phyloP scores from a whole-genome alignment of 2,113 vertebrate species.

The Emydura subglobosa region DNA sequence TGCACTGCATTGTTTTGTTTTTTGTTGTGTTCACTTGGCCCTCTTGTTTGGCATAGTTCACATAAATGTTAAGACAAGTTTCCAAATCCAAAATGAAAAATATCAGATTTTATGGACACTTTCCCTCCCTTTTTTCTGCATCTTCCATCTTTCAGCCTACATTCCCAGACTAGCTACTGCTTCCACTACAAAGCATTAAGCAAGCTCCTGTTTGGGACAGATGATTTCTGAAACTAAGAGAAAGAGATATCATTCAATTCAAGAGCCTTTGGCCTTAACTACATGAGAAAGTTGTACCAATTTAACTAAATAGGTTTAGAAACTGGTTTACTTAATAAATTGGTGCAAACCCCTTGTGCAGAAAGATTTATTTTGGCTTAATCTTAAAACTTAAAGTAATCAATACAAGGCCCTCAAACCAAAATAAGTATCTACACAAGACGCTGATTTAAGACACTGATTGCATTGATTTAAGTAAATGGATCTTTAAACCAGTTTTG shows the following conservation, averaged over 20 bases:
- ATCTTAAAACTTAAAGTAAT: not conserved
- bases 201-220: not conserved
- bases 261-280: not conserved
- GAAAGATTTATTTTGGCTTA: conserved; percentile 1
- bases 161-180: not conserved
- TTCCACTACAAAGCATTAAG: not conserved
- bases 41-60: not conserved
- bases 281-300: not conserved
- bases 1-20: not conserved
- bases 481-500: conserved; percentile 38
- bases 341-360: conserved; percentile 15
- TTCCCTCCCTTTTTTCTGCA: not conserved
- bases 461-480: not conserved
- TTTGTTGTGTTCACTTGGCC: not conserved
- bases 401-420: conserved; percentile 9
- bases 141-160: not conserved
- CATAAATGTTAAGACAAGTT: not conserved
- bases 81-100: not conserved
- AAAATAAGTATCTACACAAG: conserved; percentile 1
- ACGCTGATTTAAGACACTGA: not conserved
- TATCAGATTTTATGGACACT: not conserved
- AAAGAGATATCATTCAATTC: not conserved
- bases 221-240: not conserved
- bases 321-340: conserved; percentile 25
- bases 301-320: conserved; percentile 3